These are phyloP conservation scores for Oryzias javanicus DNA, from an alignment of 2,113 vertebrate genomes.

Conservation along the genomic window DNA sequence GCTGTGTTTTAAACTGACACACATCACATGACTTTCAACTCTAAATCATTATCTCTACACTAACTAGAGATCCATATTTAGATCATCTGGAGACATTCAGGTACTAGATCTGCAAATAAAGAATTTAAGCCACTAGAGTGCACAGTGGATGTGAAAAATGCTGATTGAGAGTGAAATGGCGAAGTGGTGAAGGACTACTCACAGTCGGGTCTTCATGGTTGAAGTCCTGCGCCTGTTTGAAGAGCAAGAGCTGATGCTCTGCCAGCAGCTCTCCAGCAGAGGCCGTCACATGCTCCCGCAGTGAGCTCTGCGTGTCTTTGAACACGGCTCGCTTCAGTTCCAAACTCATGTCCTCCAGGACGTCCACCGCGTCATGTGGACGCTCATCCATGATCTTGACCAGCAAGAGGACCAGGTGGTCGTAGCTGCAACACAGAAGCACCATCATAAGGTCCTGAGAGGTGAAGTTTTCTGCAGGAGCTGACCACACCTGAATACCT, in stretches of 20 bases:
- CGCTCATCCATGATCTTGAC: constrained; percentile 86
- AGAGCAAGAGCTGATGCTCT: constrained; percentile 80
- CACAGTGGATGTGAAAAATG: no score
- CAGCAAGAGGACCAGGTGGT: constrained; percentile 85
- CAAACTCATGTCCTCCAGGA: constrained; percentile 87
- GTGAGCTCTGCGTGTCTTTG: constrained; percentile 75
- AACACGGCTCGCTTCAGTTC: constrained; percentile 82
- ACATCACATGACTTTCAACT: no score
- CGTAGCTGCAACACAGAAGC: constrained; percentile 79
- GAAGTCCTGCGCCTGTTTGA: constrained; percentile 66
- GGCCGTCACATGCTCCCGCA: constrained; percentile 73
- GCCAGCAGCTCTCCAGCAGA: constrained; percentile 76
- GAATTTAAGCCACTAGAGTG: no score
- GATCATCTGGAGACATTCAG: no score
- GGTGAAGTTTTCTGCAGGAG: no score
- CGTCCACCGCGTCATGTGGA: constrained; percentile 82
- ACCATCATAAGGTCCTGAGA: no score
- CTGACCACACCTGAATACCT: no score
- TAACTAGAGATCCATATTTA: no score
- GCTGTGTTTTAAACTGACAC: no score
- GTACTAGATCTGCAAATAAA: no score
- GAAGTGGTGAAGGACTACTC: background rate
- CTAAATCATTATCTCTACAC: no score
- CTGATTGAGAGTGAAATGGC: background rate
- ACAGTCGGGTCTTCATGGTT: constrained; percentile 55